A percentile compares a stretch with the other conserved stretches of the same genome.
Conservation (phyloP, 2,113 vertebrate genomes). For the Eira barbara region DNA sequence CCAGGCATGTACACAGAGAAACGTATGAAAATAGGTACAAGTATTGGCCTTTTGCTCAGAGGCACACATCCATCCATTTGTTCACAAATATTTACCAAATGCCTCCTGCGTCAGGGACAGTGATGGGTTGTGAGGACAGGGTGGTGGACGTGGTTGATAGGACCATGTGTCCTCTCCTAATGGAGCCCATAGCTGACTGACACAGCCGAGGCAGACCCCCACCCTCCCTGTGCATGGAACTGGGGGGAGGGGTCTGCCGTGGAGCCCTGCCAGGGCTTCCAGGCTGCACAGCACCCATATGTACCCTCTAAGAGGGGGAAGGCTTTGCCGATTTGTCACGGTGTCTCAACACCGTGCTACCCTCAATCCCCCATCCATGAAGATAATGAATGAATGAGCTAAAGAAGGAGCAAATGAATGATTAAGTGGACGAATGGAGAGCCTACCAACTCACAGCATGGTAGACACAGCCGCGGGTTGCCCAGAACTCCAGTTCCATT, state of each 20-base stretch:
- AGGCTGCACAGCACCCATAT: fast-evolving
- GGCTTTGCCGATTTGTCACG: background rate
- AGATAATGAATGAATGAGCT: background rate
- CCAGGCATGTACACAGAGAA: background rate
- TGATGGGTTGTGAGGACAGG: background rate
- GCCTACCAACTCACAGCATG: background rate
- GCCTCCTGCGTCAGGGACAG: too few relatives aligned
- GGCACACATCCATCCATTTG: background rate
- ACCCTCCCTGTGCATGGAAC: fast-evolving
- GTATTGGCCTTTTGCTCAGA: background rate
- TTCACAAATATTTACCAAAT: too few relatives aligned
- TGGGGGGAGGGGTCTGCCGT: background rate
- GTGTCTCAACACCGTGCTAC: background rate
- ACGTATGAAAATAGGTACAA: background rate
- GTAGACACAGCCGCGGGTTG: too few relatives aligned
- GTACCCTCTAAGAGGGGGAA: background rate
- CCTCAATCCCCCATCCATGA: background rate
- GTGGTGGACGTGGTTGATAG: background rate
- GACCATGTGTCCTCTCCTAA: background rate
- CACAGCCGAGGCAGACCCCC: fast-evolving
- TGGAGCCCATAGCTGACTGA: fast-evolving
- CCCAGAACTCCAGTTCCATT: background rate
- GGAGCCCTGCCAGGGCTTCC: fast-evolving
- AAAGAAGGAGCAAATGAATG: background rate
- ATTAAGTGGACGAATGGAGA: background rate